Percentiles rank a stretch among this genome's conserved stretches.
These are phyloP conservation scores for Mythimna ferrago DNA, from an alignment of 2,888 invertebrate genomes.

Conservation along the genomic window DNA sequence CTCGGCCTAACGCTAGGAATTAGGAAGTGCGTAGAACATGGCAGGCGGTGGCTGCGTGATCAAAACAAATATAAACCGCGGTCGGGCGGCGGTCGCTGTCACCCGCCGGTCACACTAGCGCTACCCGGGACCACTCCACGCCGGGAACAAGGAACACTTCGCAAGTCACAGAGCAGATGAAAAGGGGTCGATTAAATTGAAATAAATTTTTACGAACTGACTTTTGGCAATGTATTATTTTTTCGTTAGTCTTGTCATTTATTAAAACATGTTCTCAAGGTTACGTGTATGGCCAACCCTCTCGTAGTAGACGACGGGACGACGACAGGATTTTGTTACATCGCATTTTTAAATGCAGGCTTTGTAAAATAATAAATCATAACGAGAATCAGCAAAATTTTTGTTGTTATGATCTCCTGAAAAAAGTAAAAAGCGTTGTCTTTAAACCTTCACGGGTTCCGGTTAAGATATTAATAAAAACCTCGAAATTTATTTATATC, in stretches of 20 bases:
- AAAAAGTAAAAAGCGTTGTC: background rate
- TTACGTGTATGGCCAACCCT: background rate
- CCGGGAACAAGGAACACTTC: background rate
- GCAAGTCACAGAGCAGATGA: background rate
- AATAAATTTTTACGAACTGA: slow-evolving; percentile 29
- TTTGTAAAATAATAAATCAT: too few relatives aligned
- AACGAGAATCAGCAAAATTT: too few relatives aligned
- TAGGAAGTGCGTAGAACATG: slow-evolving; percentile 77
- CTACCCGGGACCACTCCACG: slow-evolving; percentile 28
- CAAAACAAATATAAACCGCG: slow-evolving; percentile 79
- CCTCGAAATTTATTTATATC: slow-evolving; percentile 51
- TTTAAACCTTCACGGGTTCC: slow-evolving; percentile 14
- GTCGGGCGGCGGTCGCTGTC: slow-evolving; percentile 69
- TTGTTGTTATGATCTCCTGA: background rate
- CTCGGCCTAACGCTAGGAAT: slow-evolving; percentile 64
- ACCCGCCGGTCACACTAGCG: slow-evolving; percentile 58
- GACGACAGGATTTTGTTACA: background rate
- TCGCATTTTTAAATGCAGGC: background rate
- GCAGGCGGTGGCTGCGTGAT: slow-evolving; percentile 79
- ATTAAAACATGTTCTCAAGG: slow-evolving; percentile 12
- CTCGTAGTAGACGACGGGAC: background rate
- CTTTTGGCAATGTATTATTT: slow-evolving; percentile 26
- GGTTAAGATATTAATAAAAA: slow-evolving; percentile 47
- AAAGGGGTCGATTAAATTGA: slow-evolving; percentile 13
- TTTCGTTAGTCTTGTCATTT: background rate